Evolutionary conservation across 2,797 vertebrate genomes (phyloP), one percentile per base, ranked within the genome.

Genomic region (Emys orbicularis): DNA sequence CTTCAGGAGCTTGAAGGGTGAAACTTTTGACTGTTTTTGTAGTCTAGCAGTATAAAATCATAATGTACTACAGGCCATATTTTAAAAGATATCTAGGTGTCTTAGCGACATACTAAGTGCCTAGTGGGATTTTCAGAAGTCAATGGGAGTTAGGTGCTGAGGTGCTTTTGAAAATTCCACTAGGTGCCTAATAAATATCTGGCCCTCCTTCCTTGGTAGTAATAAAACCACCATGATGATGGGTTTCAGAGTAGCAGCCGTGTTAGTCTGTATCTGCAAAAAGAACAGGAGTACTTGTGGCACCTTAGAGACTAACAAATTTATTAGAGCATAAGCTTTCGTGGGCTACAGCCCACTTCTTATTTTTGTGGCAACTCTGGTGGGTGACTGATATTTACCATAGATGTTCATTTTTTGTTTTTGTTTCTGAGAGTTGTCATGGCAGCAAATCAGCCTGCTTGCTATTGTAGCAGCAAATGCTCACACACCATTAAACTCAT

Each of bases 391-490:
- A 72, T 72, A 72, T 50, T 94, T 89, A 79, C 81, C 53, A 7
- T 0, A 2, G 3, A 0, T 92, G 88, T n/a, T 47, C 68, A 13
- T 93, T 91, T 90, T 83, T 92, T 50, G 6, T 6, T 44, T 44
- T 94, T 97, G 88, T 94, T 92, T 94, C 61, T 94, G 77, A 0
- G 47, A 79, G 96, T 95, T 94, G 96, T 89, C 95, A 92, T 93
- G 96, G 92, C 53, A 84, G 89, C 90, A 34, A 94, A 56, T 34
- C 80, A n/a, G n/a, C 0, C 37, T 84, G 76, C 83, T 31, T 77
- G 15, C 41, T 77, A 49, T 77, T 49, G 49, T 47, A 90, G 84
- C 80, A 29, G 27, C 1, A 2, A 5, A 29, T 85, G 82, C 84
- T 89, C 74, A 74, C 84, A 16, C 1, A 5, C 2, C 0, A 15